These are phyloP conservation scores for Plusia festucae DNA, from an alignment of 2,888 invertebrate genomes.

Conservation along the genomic window DNA sequence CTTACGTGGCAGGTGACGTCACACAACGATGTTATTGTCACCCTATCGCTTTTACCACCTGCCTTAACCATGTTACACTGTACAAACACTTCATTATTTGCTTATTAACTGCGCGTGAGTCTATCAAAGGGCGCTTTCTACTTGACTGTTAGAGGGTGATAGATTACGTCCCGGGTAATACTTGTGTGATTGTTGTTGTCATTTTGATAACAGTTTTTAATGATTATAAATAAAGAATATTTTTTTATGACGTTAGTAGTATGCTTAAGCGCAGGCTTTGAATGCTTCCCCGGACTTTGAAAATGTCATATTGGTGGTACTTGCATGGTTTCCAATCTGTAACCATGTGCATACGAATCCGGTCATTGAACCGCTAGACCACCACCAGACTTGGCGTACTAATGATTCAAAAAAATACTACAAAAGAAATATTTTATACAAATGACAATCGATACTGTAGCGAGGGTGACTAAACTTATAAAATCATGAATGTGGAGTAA, in stretches of 20 bases:
- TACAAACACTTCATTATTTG: constrained; percentile 40
- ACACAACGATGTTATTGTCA: constrained; percentile 42
- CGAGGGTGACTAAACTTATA: neutral
- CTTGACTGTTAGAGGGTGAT: neutral
- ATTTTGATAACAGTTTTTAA: too few relatives aligned
- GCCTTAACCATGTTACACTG: constrained; percentile 38
- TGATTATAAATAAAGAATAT: too few relatives aligned
- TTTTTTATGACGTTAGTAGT: too few relatives aligned
- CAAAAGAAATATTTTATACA: neutral
- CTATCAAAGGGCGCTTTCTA: constrained; percentile 35
- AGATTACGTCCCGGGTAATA: neutral
- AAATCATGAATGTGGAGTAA: constrained; percentile 24
- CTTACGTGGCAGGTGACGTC: constrained; percentile 44
- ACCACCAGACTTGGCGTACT: too few relatives aligned
- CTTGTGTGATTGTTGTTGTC: neutral
- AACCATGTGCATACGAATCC: too few relatives aligned
- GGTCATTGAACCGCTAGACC: too few relatives aligned
- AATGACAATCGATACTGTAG: neutral
- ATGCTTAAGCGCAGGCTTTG: too few relatives aligned
- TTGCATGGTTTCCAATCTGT: too few relatives aligned
- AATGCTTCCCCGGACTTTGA: too few relatives aligned
- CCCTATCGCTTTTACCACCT: constrained; percentile 44
- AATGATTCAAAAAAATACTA: neutral
- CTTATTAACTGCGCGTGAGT: constrained; percentile 24
- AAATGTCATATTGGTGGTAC: too few relatives aligned